Evolutionary conservation across 2,888 invertebrate species (phyloP).

Genomic region (Spilosoma lubricipeda): DNA sequence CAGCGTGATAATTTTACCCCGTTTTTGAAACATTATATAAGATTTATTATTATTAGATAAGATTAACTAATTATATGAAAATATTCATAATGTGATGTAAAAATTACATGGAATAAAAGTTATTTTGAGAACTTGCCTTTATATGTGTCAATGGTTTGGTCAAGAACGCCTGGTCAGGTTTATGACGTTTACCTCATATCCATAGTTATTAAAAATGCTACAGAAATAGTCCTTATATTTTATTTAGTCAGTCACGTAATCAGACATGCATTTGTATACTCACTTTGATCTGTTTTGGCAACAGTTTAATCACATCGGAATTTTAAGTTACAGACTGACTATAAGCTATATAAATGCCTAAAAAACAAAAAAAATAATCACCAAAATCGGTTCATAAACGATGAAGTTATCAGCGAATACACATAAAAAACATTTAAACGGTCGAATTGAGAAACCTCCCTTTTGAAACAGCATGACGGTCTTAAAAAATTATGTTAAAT

Average conservation of each 20-base stretch:
- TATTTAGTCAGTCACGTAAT: background rate
- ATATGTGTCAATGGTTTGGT: background rate
- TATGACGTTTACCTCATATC: background rate
- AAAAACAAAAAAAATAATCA: too few species aligned
- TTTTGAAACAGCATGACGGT: too few species aligned
- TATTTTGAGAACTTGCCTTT: background rate
- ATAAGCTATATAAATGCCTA: background rate
- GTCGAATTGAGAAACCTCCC: too few species aligned
- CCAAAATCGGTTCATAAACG: too few species aligned
- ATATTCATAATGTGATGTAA: too few species aligned
- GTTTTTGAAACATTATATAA: too few species aligned
- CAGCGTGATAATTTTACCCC: too few species aligned
- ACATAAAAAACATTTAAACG: too few species aligned
- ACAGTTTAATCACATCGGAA: background rate
- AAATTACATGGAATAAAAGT: background rate
- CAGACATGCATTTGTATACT: background rate
- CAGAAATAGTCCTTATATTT: background rate
- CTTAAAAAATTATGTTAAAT: background rate
- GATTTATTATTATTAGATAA: too few species aligned
- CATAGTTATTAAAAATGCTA: background rate
- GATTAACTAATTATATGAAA: too few species aligned
- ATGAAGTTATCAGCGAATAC: too few species aligned
- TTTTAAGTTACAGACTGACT: background rate
- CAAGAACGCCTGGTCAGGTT: background rate
- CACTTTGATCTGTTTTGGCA: background rate